These are phyloP conservation scores for Chloroceryle aenea DNA, from an alignment of 2,113 vertebrate species.

Conservation along the genomic window DNA sequence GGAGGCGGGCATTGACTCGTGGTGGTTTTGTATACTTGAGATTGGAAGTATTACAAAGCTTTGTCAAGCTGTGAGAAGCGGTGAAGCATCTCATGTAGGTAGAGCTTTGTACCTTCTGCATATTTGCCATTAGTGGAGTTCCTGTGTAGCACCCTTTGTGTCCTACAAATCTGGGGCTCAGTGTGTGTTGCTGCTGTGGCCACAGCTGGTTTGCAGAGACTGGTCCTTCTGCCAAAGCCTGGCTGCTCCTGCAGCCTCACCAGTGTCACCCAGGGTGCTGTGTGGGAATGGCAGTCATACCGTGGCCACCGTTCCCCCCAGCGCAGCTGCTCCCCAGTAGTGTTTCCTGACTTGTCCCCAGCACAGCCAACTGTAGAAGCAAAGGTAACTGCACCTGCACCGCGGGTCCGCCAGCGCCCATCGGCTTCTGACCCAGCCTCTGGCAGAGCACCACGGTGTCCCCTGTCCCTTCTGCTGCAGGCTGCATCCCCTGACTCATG, in stretches of 20 bases:
- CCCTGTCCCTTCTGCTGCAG: not conserved
- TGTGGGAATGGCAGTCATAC: not conserved
- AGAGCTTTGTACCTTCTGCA: not conserved
- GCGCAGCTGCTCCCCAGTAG: not conserved
- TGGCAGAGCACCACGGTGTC: not conserved
- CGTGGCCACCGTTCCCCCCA: too few relatives aligned
- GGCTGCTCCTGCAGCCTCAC: rapidly evolving
- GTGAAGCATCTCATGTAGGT: not conserved
- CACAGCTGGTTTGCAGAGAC: not conserved
- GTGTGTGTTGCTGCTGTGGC: not conserved
- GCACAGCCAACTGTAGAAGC: not conserved
- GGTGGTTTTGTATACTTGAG: not conserved
- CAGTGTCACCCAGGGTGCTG: not conserved
- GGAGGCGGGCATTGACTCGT: not conserved
- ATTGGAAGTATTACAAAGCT: not conserved
- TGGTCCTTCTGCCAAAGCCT: not conserved
- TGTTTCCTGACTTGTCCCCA: not conserved
- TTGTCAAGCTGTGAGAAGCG: not conserved
- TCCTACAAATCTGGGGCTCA: rapidly evolving
- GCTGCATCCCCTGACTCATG: not conserved
- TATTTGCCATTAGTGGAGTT: not conserved
- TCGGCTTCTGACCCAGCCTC: not conserved
- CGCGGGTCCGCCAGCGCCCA: not conserved
- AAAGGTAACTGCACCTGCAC: not conserved
- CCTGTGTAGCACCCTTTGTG: not conserved